Percentiles rank a stretch among this genome's conserved stretches.
Conservation (phyloP, 2,797 vertebrate genomes). For the Huso huso region DNA sequence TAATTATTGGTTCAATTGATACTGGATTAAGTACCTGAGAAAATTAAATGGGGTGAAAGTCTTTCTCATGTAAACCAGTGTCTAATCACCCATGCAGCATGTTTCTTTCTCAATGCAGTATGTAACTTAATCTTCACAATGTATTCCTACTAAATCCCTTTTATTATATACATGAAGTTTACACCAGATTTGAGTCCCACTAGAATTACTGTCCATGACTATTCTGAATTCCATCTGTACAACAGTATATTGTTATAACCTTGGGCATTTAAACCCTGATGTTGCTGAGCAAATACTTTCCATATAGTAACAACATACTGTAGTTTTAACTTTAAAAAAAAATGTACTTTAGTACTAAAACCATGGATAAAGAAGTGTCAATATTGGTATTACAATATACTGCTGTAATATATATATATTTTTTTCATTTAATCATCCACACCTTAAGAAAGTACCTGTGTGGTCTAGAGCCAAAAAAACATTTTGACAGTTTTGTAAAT, state of each 20-base stretch:
- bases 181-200: constrained; percentile 28
- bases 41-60: no score
- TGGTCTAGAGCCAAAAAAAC: no score
- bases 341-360: constrained; percentile 38
- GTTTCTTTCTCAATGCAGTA: background rate
- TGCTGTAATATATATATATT: constrained; percentile 1
- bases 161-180: constrained; percentile 21
- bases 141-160: background rate
- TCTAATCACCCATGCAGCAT: no score
- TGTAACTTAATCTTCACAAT: background rate
- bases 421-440: no score
- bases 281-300: constrained; percentile 40
- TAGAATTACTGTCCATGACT: background rate
- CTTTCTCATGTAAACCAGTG: no score
- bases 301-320: constrained; percentile 20
- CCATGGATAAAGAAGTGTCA: constrained; percentile 57
- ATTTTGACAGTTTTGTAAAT: no score
- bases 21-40: no score
- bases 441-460: no score
- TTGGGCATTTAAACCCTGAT: constrained; percentile 49
- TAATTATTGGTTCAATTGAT: no score
- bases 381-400: constrained; percentile 46
- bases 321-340: constrained; percentile 29
- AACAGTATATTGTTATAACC: constrained; percentile 53
- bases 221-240: constrained; percentile 32